A percentile compares a stretch with the other conserved stretches of the same genome.
Evolutionary conservation across 2,797 vertebrate genomes (phyloP).

Genomic region (Varecia variegata): DNA sequence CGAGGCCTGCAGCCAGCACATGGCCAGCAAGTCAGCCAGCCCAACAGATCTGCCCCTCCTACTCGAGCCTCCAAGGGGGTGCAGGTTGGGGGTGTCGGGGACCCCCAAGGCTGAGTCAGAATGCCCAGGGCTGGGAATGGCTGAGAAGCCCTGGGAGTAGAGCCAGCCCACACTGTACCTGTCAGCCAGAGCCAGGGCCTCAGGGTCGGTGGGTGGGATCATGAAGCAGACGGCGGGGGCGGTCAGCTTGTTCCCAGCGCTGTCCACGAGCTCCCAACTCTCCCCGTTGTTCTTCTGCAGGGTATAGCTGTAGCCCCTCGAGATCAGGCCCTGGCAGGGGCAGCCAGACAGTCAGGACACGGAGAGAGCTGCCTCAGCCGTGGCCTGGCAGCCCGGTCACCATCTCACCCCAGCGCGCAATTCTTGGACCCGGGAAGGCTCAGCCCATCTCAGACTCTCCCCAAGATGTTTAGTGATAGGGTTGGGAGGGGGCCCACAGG

Average conservation of each 20-base stretch:
- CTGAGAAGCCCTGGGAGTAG: not conserved
- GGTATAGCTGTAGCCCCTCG: constrained; percentile 91
- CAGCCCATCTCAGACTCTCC: not conserved
- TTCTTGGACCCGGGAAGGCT: not conserved
- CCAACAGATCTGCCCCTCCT: not conserved
- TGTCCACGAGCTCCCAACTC: constrained; percentile 93
- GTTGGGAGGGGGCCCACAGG: too few relatives aligned
- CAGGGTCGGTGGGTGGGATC: constrained; percentile 93
- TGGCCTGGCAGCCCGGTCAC: not conserved
- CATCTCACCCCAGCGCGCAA: not conserved
- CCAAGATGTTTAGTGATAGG: not conserved
- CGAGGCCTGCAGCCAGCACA: not conserved
- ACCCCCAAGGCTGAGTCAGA: not conserved
- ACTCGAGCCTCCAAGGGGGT: not conserved
- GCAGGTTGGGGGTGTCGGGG: not conserved
- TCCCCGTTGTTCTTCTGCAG: constrained; percentile 89
- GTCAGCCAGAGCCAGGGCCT: constrained; percentile 88
- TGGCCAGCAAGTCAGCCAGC: not conserved
- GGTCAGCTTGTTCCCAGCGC: constrained; percentile 84
- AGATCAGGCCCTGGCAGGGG: constrained; percentile 87
- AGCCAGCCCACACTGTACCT: constrained; percentile 82
- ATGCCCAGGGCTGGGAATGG: not conserved
- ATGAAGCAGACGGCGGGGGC: constrained; percentile 95
- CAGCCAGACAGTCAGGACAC: not conserved
- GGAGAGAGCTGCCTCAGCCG: not conserved